Percentiles rank a stretch among this genome's conserved stretches.
Evolutionary conservation across 2,797 vertebrate species (phyloP).

Genomic region (Onychomys arenicola): DNA sequence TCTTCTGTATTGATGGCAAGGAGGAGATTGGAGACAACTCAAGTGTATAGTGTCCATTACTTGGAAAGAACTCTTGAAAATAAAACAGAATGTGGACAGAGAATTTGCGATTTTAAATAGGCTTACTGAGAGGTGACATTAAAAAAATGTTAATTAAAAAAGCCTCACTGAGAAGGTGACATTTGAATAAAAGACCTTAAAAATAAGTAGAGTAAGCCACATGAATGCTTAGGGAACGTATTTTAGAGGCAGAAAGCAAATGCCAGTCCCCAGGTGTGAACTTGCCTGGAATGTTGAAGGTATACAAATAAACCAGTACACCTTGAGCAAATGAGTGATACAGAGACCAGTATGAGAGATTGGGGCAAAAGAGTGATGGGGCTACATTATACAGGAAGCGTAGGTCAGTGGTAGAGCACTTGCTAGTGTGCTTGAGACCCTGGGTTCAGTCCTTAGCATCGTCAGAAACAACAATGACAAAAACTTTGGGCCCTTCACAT

Average conservation of each 20-base stretch:
- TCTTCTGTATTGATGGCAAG: not conserved
- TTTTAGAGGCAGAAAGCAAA: conserved; percentile 10
- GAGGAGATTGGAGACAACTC: not conserved
- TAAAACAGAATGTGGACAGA: conserved; percentile 7
- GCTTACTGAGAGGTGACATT: conserved; percentile 35
- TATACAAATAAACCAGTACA: not conserved
- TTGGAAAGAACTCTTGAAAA: conserved; percentile 42
- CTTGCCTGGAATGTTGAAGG: not conserved
- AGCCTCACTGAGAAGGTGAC: conserved; percentile 47
- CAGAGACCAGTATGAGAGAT: not conserved
- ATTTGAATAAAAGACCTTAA: conserved; percentile 59
- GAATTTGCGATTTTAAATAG: conserved; percentile 55
- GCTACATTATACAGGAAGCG: not conserved
- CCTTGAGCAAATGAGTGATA: not conserved
- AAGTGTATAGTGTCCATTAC: not conserved
- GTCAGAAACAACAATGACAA: not conserved
- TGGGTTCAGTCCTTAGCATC: not conserved
- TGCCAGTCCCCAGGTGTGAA: not conserved
- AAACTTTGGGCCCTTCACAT: not conserved
- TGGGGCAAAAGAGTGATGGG: not conserved
- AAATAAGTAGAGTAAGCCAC: not conserved
- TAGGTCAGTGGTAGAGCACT: not conserved
- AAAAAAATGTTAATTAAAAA: conserved; percentile 58
- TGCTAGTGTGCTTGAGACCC: not conserved
- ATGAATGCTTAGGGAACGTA: not conserved